A percentile compares a stretch with the other conserved stretches of the same genome.
Evolutionary conservation across 2,113 vertebrate genomes (phyloP).

Genomic region (Semnopithecus entellus): DNA sequence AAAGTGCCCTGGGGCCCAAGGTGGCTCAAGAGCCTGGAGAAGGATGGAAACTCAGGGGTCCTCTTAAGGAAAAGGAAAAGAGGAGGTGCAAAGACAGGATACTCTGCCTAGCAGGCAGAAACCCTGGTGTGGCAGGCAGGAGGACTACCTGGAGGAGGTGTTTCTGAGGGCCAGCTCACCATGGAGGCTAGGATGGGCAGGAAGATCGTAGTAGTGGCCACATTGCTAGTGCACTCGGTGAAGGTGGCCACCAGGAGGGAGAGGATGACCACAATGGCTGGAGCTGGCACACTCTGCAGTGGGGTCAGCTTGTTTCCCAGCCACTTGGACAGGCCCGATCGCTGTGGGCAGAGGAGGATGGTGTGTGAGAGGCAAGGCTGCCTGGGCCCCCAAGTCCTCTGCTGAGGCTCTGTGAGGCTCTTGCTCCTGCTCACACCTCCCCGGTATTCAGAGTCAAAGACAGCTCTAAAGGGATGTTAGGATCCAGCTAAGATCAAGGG

Average conservation of each 20-base stretch:
- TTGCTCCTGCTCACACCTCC: neutral
- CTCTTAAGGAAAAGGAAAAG: neutral
- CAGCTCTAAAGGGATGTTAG: neutral
- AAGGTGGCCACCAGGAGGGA: conserved; percentile 89
- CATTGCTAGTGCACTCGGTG: conserved; percentile 96
- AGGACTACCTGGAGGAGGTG: neutral
- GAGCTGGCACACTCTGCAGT: conserved; percentile 84
- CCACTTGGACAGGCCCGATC: conserved; percentile 89
- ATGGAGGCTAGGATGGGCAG: conserved; percentile 94
- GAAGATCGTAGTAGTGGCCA: conserved; percentile 94
- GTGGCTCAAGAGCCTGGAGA: neutral
- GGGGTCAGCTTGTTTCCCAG: conserved; percentile 88
- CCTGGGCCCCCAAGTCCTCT: neutral
- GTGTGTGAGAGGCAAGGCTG: neutral
- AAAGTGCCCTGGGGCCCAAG: neutral
- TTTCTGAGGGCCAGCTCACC: conserved; percentile 82
- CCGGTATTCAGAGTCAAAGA: neutral
- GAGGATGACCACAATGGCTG: conserved; percentile 87
- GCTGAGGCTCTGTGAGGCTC: neutral
- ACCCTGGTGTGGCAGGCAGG: neutral
- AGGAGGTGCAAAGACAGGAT: neutral
- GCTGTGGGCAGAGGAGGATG: conserved; percentile 75
- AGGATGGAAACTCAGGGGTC: neutral
- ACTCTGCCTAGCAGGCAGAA: neutral
- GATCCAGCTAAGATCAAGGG: neutral